Percentiles rank a stretch among this genome's conserved stretches.
Evolutionary conservation across 2,113 vertebrate genomes (phyloP).

Genomic region (Tragelaphus scriptus): DNA sequence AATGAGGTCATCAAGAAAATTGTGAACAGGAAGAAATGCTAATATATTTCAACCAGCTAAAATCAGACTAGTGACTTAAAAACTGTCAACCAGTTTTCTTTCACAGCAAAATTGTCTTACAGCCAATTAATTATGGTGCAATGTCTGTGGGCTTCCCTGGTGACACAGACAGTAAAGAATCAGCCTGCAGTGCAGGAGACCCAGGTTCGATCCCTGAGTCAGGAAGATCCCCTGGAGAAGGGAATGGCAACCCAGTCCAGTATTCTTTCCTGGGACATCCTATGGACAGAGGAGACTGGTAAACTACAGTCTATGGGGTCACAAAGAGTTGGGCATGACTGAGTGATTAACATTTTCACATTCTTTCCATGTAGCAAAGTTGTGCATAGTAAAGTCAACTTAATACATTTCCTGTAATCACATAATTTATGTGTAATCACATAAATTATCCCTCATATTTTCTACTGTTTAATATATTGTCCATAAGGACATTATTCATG

Average conservation of each 20-base stretch:
- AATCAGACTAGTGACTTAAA: neutral
- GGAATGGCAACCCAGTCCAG: neutral
- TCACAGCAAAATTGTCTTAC: neutral
- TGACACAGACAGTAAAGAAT: neutral
- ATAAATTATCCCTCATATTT: neutral
- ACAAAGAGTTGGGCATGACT: neutral
- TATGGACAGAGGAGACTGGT: neutral
- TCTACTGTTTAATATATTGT: neutral
- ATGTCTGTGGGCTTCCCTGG: neutral
- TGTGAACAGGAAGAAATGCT: neutral
- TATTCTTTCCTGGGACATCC: neutral
- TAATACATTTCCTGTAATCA: neutral
- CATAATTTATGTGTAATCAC: neutral
- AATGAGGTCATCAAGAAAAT: neutral
- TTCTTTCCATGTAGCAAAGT: neutral
- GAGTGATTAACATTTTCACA: neutral
- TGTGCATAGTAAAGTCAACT: neutral
- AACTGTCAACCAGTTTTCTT: neutral
- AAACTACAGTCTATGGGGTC: neutral
- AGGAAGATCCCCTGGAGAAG: neutral
- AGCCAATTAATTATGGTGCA: neutral
- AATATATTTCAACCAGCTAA: neutral
- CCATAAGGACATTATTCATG: neutral
- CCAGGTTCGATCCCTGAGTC: neutral
- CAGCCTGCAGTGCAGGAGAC: neutral